Evolutionary conservation across 2,888 invertebrate species (phyloP).

Genomic region (Cheilosia soror): DNA sequence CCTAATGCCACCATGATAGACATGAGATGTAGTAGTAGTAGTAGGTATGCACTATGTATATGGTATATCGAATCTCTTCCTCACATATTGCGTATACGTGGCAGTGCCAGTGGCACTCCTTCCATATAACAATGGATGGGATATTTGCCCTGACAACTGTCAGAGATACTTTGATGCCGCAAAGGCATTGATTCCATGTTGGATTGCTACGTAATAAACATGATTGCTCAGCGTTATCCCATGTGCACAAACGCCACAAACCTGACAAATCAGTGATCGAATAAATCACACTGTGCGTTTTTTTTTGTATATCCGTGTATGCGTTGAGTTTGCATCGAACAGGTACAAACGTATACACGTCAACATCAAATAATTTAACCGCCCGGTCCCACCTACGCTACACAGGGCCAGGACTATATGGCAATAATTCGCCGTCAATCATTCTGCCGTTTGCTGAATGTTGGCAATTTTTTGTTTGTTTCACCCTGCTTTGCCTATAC

Average conservation of each 20-base stretch:
- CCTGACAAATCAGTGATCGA: constrained; percentile 65
- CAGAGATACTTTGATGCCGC: constrained; percentile 32
- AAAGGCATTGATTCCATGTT: constrained; percentile 51
- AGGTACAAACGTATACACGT: constrained; percentile 12
- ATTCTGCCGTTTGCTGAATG: constrained; percentile 67
- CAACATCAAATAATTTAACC: constrained; percentile 49
- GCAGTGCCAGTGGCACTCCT: background rate
- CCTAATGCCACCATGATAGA: background rate
- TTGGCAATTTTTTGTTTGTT: constrained; percentile 33
- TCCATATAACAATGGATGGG: constrained; percentile 11
- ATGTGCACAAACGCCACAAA: constrained; percentile 37
- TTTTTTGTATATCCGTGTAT: background rate
- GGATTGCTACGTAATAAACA: constrained; percentile 46
- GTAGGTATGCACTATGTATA: no score
- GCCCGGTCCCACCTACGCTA: background rate
- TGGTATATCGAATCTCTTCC: background rate
- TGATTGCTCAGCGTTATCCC: constrained; percentile 66
- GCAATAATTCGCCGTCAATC: constrained; percentile 69
- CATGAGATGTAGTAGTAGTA: constrained; percentile 2
- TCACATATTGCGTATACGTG: background rate
- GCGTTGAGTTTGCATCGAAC: constrained; percentile 10
- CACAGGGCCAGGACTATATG: constrained; percentile 6
- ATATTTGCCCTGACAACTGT: constrained; percentile 49
- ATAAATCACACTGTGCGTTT: constrained; percentile 55
- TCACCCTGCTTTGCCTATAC: background rate